These are phyloP conservation scores for Xiphophorus hellerii DNA, from an alignment of 2,113 vertebrate genomes.

Conservation along the genomic window DNA sequence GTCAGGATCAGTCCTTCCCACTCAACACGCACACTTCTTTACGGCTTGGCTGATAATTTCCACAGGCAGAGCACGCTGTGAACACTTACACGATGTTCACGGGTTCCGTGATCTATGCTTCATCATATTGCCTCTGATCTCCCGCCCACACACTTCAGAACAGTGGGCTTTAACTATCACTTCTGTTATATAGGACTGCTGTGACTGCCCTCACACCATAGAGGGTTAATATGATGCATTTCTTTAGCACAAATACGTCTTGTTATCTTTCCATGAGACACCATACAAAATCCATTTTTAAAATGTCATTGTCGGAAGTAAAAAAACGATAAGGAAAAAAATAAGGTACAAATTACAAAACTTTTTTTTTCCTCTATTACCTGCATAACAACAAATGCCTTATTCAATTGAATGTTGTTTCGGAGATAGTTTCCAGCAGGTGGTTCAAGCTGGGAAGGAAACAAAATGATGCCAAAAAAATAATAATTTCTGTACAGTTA, in stretches of 20 bases:
- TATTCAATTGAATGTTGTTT: background rate
- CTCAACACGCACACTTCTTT: conserved; percentile 23
- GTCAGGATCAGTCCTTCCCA: conserved; percentile 58
- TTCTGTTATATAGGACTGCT: conserved; percentile 9
- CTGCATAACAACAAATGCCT: background rate
- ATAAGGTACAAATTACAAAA: background rate
- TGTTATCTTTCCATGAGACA: background rate
- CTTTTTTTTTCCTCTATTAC: background rate
- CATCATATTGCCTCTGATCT: conserved; percentile 72
- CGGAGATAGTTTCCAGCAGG: background rate
- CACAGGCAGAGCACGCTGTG: conserved; percentile 72
- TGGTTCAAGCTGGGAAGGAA: background rate
- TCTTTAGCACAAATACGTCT: background rate
- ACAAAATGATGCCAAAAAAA: background rate
- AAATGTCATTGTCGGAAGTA: background rate
- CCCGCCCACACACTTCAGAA: conserved; percentile 58
- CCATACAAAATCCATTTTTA: background rate
- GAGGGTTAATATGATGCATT: background rate
- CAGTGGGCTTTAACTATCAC: conserved; percentile 47
- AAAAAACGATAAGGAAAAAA: background rate
- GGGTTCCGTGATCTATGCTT: conserved; percentile 68
- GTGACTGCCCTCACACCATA: background rate
- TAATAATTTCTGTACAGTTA: background rate
- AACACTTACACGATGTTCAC: conserved; percentile 66
- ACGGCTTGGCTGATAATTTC: conserved; percentile 77